Base-by-base conservation (phyloP, 2,113 vertebrate genomes). In the Rhinopomastus cyanomelas region DNA sequence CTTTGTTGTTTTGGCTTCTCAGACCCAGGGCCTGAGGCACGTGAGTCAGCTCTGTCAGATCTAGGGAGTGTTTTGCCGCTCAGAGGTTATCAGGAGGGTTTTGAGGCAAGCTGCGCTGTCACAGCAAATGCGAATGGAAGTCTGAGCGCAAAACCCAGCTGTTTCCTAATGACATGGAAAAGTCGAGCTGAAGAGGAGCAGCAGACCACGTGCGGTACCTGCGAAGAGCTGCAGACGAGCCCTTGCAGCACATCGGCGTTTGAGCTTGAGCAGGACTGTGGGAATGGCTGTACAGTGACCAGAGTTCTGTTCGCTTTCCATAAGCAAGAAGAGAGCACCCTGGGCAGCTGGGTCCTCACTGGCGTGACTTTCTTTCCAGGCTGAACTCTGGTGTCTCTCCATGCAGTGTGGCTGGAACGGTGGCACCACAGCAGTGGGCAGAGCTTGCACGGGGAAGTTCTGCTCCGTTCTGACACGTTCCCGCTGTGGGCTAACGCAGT, bases 111-210 rank as follows among this genome's bases (percentile, higher is more conserved):
- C 74, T 25, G 23, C n/a, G 32, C 62, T 5, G 48, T 62, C 77
- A 16, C 67, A 68, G 57, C 56, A 49, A 14, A 32, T 11, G 3
- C 3, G n/a, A 49, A 5, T 37, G 57, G 25, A 53, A 66, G 19
- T 22, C 34, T 6, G 0, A 1, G 4, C 39, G 59, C 23, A 16
- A 55, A 56, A 16, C 3, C 6, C 14, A 49, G 6, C 4, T 19
- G 27, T 55, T 55, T n/a, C 30, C 4, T 3, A 29, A 19, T 16
- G 37, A 32, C 49, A 14, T 19, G 12, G 3, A 36, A 16, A 20
- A 26, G 12, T 39, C 34, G n/a, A 52, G 34, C 65, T 27, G 66
- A 4, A 20, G 87, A 32, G 27, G 55, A 69, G 37, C 4, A n/a
- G 32, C 30, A 60, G 36, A 15, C 12, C 3, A 2, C 0, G 20